phyloP scores from a whole-genome alignment of 2,888 invertebrate genomes.

The Polydrusus tereticollis region DNA sequence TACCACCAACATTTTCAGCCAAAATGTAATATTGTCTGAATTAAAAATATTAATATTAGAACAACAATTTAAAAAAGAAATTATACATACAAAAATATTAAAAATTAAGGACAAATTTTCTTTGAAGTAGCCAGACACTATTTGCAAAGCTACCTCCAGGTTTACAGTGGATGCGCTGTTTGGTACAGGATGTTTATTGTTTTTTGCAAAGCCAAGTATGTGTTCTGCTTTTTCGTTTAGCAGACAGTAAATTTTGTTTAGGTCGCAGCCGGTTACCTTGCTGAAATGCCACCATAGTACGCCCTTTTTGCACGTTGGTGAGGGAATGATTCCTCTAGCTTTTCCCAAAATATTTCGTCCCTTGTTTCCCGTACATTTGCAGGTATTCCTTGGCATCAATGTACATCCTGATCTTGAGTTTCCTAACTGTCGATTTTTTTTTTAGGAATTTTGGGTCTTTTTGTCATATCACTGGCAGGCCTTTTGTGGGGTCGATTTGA shows the following conservation, averaged over 20 bases:
- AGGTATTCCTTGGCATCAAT: conserved; percentile 8
- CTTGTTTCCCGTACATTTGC: neutral
- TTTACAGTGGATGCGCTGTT: neutral
- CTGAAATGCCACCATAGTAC: neutral
- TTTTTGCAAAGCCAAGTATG: neutral
- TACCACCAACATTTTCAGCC: too few species aligned
- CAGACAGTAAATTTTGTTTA: too few species aligned
- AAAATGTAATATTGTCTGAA: too few species aligned
- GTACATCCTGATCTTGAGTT: conserved; percentile 8
- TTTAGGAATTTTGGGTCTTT: neutral
- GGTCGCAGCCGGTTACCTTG: neutral
- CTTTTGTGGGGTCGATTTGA: conserved; percentile 11
- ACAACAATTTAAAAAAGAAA: too few species aligned
- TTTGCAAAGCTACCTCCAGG: too few species aligned
- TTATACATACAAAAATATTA: too few species aligned
- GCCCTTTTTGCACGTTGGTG: neutral
- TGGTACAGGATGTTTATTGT: conserved; percentile 4
- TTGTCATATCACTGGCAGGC: neutral
- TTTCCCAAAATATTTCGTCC: conserved; percentile 3
- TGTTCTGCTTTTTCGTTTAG: neutral
- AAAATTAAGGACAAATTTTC: too few species aligned
- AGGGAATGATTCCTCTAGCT: conserved; percentile 6
- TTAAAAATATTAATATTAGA: too few species aligned
- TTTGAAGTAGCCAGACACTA: too few species aligned
- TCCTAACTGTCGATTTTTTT: conserved; percentile 1